Evolutionary conservation across 2,888 invertebrate genomes (phyloP), one percentile per base, ranked within the genome.

Genomic region (Calliphora vomitoria): DNA sequence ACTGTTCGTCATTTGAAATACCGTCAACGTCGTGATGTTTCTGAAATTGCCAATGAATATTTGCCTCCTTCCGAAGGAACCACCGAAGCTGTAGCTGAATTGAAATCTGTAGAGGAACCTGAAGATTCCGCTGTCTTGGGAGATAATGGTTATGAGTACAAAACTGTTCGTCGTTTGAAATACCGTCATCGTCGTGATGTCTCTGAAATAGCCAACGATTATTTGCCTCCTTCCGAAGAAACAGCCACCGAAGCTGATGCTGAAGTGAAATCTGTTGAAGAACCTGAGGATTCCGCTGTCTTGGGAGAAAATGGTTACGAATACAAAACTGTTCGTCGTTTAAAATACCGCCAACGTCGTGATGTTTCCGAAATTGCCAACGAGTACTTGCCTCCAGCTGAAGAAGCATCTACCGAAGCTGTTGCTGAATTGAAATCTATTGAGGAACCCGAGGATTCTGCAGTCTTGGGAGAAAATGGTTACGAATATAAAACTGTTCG

Each of bases 281-380:
- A 78, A 15, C 64, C 84, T 38, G 89, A 90, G 25, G 89, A 90
- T 8, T 86, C 90, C 0, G 90, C 90, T 11, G 88, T 88, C 6
- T 88, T 91, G 2, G 90, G 80, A n/a, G 87, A 86, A 3, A 89
- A 91, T 82, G 91, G 91, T 6, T 91, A 91, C 87, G 87, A 89
- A 50, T 92, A 92, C 87, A 92, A 91, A 87, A 91, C 91, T 47
- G 89, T 92, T n/a, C 90, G 91, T 44, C 90, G 91, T 35, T 79
- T 91, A 68, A 92, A 91, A 78, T 90, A 90, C 20, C 91, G 92
- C 79, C 90, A 90, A 25, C 93, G 92, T 55, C 92, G 91, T 71
- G 91, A 91, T 90, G 91, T 92, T 0, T 90, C 90, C 0, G 91
- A 92, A 83, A 75, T 91, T 35, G 74, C 90, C 53, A 89, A 88